A percentile compares a stretch with the other conserved stretches of the same genome.
Conservation (phyloP, 2,797 vertebrate genomes). For the Sebastes dallii region DNA sequence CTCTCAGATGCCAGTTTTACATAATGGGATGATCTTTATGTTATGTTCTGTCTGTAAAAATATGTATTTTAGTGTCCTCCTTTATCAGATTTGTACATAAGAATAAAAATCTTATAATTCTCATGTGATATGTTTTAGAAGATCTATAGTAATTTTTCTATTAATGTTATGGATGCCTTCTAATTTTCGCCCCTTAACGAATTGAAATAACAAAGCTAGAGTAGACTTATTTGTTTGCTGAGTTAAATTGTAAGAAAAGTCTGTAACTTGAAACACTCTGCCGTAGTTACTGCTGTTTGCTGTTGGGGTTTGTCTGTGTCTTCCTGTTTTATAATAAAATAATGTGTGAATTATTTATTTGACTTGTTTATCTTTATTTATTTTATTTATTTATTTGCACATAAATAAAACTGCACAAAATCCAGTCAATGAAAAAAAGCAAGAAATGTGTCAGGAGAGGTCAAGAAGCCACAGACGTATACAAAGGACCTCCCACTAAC, state of each 20-base stretch:
- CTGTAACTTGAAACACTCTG: slow-evolving; percentile 32
- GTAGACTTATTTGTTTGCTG: slow-evolving; percentile 20
- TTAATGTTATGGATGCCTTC: slow-evolving; percentile 27
- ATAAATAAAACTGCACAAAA: no score
- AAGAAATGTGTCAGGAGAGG: no score
- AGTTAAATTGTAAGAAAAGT: slow-evolving; percentile 5
- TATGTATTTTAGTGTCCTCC: slow-evolving; percentile 58
- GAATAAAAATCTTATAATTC: slow-evolving; percentile 65
- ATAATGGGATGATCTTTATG: slow-evolving; percentile 40
- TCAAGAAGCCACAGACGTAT: no score
- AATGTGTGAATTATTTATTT: neutral
- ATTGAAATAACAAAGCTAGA: neutral
- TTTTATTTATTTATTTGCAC: no score
- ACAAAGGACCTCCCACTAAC: no score
- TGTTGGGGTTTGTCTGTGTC: slow-evolving; percentile 5
- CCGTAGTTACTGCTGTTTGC: slow-evolving; percentile 3
- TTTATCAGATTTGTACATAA: slow-evolving; percentile 67
- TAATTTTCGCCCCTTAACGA: neutral
- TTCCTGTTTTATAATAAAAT: slow-evolving; percentile 42
- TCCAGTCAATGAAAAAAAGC: no score
- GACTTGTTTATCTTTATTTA: neutral
- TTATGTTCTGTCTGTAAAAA: slow-evolving; percentile 47
- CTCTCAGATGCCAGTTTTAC: slow-evolving; percentile 54
- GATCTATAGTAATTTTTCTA: slow-evolving; percentile 27
- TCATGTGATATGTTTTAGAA: slow-evolving; percentile 45